Base-by-base conservation (phyloP, 2,113 vertebrate species). In the Acrocephalus kingi region DNA sequence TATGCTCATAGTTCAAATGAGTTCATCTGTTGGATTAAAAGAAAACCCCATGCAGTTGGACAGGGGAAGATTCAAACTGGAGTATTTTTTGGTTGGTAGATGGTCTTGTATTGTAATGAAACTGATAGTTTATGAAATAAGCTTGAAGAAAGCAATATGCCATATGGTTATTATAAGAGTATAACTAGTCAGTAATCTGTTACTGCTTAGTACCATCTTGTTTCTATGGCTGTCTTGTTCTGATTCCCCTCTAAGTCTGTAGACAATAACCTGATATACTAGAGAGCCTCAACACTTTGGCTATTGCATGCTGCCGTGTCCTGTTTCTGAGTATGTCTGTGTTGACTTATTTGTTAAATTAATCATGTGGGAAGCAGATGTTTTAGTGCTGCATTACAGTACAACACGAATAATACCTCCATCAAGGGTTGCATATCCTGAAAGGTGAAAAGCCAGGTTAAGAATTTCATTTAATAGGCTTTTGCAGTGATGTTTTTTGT, bases 311-410 rank as follows among this genome's bases (percentile, higher is more conserved):
- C 52, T 23, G 25, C 61, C 0, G 59, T 93, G 91, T 94, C 86
- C 86, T 78, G 64, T 96, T 97, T 87, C 94, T 63, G 76, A 81
- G 59, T 52, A 12, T 75, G 48, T 64, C 73, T 61, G 43, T 80
- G 58, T 83, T 94, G 89, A 71, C 86, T 96, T 95, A 72, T n/a
- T 92, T 75, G 56, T 90, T 97, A 68, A 96, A 95, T 95, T 94
- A 93, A 89, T 96, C 86, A 93, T 94, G 64, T 92, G 83, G 77
- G 95, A 96, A 90, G 80, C 93, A 97, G 89, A 71, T 93, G 89
- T 94, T 90, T 77, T 90, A 71, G 79, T 92, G 61, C 86, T 95
- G 86, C 64, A 37, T 90, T 84, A 89, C 59, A 48, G 52, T 77
- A 77, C 72, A 74, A 51, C 59, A 63, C 8, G 11, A 90, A 39